Evolutionary conservation across 2,797 vertebrate genomes (phyloP), one percentile per base, ranked within the genome.

Genomic region (Catharus ustulatus): DNA sequence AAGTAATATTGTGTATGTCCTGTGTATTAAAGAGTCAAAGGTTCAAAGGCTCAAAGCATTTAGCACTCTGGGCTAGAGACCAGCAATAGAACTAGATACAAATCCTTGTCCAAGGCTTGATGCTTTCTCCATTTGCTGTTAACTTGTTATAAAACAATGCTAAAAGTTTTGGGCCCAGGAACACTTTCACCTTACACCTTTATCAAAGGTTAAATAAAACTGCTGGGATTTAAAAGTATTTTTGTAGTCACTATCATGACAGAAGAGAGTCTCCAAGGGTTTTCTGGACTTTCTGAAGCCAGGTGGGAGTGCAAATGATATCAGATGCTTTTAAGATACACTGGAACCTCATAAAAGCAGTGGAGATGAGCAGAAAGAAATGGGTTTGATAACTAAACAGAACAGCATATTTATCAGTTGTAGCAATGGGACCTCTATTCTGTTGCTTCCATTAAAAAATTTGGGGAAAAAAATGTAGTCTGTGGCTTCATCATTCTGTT

Each of bases 251-350:
- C 8, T 11, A 29, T 34, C 30, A 64, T 13, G 18, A 61, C 52
- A 71, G 45, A 87, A 62, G 13, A 66, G 22, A n/a, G 14, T 30
- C 55, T 69, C 42, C 64, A n/a, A 84, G 30, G 38, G 10, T 69
- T 89, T 87, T 82, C 59, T 82, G 66, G 86, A 30, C 23, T 63
- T 87, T 68, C 49, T 76, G 43, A 87, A 89, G 42, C 19, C 4
- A 1, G 3, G 9, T 55, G 30, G n/a, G 22, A 89, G 15, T 0
- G 0, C 5, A 36, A 67, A 63, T 69, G 6, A 20, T 42, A 89
- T 34, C 10, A 59, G n/a, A 13, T 42, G 38, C 27, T 13, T 62
- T 61, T 61, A n/a, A 67, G 40, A 36, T 7, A 61, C 46, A 43
- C 8, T 57, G 43, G 24, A 89, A 34, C 32, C 61, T 91, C 0